phyloP scores from a whole-genome alignment of 2,113 vertebrate genomes.

The Shinisaurus crocodilurus region DNA sequence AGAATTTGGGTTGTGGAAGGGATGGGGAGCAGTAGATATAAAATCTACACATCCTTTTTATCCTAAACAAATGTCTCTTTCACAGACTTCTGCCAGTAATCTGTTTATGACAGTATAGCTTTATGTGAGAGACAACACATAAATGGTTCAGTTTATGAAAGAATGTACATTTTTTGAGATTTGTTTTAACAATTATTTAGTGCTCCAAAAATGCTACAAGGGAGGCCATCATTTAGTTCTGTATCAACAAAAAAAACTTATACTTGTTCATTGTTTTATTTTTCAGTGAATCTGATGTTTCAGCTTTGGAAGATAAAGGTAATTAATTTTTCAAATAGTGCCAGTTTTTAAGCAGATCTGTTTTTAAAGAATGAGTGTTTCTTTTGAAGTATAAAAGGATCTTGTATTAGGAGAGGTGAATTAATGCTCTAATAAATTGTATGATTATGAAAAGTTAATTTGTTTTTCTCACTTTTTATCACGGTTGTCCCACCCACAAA shows the following conservation, averaged over 20 bases:
- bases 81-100: background rate
- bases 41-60: background rate
- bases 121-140: background rate
- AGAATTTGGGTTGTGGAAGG: background rate
- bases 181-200: background rate
- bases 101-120: background rate
- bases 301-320: slow-evolving; percentile 68
- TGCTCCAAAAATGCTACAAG: background rate
- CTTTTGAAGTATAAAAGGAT: rapidly evolving
- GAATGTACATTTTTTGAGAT: background rate
- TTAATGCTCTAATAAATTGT: rapidly evolving
- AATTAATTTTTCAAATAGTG: background rate
- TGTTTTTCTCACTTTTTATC: background rate
- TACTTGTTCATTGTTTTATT: slow-evolving; percentile 36
- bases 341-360: background rate
- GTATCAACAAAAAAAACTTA: background rate
- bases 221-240: background rate
- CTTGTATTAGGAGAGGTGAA: background rate
- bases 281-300: slow-evolving; percentile 57
- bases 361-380: background rate
- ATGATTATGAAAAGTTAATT: background rate
- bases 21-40: background rate
- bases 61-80: slow-evolving; percentile 4
- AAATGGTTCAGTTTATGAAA: background rate
- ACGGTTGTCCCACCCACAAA: background rate